phyloP scores from a whole-genome alignment of 2,113 vertebrate species.

The Isurus oxyrinchus region DNA sequence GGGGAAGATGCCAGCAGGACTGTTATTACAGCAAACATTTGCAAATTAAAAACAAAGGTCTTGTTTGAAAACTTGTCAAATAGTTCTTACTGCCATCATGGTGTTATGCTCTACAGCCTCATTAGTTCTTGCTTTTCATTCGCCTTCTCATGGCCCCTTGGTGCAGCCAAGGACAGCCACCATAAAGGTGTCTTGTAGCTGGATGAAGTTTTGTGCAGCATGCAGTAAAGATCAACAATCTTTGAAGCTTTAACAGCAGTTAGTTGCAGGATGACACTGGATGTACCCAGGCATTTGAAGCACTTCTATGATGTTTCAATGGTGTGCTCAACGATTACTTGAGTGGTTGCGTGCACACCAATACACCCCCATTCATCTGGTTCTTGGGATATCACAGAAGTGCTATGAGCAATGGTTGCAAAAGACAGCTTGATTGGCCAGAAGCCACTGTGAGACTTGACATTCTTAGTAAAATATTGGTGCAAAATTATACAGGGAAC shows the following conservation, averaged over 20 bases:
- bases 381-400: background rate
- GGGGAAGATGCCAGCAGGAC: background rate
- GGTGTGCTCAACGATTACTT: background rate
- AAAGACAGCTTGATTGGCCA: background rate
- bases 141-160: background rate
- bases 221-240: background rate
- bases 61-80: background rate
- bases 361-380: background rate
- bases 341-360: background rate
- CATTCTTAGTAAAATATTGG: background rate
- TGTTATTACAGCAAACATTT: background rate
- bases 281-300: background rate
- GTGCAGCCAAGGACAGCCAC: background rate
- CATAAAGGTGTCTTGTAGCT: background rate
- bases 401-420: background rate
- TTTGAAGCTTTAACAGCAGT: background rate
- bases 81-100: background rate
- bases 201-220: background rate
- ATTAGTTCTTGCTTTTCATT: background rate
- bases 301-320: background rate
- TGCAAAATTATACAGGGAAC: background rate
- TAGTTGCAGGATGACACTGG: background rate
- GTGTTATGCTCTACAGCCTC: background rate
- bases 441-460: background rate
- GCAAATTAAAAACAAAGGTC: background rate